Conservation (phyloP, 1,140 invertebrate genomes). For the Carcinoscorpius rotundicauda region DNA sequence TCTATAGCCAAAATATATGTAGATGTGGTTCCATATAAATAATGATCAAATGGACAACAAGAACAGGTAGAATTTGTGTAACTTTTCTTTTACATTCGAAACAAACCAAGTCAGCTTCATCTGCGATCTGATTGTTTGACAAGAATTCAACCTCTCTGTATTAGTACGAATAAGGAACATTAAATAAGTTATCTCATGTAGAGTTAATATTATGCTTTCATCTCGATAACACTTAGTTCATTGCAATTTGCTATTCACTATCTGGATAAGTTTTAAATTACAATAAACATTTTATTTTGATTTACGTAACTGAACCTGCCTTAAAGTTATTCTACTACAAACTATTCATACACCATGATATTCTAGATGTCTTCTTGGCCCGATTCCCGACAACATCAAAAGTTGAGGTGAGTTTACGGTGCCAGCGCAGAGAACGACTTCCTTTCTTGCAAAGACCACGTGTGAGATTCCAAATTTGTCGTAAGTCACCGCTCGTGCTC, state of each 20-base stretch:
- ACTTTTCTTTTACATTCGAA: no score
- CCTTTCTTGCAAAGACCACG: conserved; percentile 51
- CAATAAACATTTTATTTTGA: background rate
- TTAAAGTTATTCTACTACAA: background rate
- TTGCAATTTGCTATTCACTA: background rate
- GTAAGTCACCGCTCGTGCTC: conserved; percentile 64
- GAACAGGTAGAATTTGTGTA: no score
- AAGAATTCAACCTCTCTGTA: no score
- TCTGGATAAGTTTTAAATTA: background rate
- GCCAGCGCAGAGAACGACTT: conserved; percentile 68
- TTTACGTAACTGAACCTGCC: background rate
- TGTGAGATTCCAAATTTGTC: conserved; percentile 48
- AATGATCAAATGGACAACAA: no score
- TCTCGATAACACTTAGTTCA: background rate
- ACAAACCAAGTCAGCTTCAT: no score
- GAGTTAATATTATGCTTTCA: background rate
- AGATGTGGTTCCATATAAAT: no score
- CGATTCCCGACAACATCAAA: conserved; percentile 80
- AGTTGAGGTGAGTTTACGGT: conserved; percentile 67
- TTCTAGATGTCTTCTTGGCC: conserved; percentile 47
- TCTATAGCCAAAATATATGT: no score
- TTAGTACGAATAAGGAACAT: background rate
- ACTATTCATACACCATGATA: conserved; percentile 15
- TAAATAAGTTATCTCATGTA: background rate
- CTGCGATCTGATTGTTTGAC: no score